Evolutionary conservation across 2,797 vertebrate genomes (phyloP).

Genomic region (Pristis pectinata): DNA sequence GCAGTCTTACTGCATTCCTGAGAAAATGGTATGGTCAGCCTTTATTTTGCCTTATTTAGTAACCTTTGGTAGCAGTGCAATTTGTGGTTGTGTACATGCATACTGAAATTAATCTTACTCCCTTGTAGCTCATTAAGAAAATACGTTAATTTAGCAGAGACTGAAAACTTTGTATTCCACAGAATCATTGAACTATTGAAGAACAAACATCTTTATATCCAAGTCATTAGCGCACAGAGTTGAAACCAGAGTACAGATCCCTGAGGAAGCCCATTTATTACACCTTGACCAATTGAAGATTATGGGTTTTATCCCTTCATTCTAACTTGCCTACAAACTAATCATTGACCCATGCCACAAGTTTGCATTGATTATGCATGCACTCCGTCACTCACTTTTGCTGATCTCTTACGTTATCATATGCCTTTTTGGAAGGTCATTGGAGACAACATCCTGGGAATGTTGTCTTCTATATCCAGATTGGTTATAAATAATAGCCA

Average conservation of each 20-base stretch:
- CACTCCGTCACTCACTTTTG: not conserved
- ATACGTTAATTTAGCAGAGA: not conserved
- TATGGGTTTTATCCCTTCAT: not conserved
- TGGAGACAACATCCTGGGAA: not conserved
- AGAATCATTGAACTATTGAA: not conserved
- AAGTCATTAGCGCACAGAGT: not conserved
- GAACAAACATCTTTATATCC: not conserved
- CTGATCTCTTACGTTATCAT: not conserved
- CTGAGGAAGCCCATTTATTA: not conserved
- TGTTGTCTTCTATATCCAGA: not conserved
- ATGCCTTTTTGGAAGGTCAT: not conserved
- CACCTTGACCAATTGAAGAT: not conserved
- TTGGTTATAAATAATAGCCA: not conserved
- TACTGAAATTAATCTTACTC: not conserved
- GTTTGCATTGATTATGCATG: not conserved
- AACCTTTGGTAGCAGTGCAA: not conserved
- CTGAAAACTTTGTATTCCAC: not conserved
- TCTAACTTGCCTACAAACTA: not conserved
- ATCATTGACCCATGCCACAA: not conserved
- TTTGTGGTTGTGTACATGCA: not conserved
- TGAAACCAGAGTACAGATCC: not conserved
- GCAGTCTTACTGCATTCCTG: no score
- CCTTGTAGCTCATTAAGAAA: not conserved
- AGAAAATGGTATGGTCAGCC: no score
- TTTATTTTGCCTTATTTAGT: not conserved